Percentiles rank a stretch among this genome's conserved stretches.
phyloP scores from a whole-genome alignment of 2,797 vertebrate genomes.

The Syndactyla subalaris region DNA sequence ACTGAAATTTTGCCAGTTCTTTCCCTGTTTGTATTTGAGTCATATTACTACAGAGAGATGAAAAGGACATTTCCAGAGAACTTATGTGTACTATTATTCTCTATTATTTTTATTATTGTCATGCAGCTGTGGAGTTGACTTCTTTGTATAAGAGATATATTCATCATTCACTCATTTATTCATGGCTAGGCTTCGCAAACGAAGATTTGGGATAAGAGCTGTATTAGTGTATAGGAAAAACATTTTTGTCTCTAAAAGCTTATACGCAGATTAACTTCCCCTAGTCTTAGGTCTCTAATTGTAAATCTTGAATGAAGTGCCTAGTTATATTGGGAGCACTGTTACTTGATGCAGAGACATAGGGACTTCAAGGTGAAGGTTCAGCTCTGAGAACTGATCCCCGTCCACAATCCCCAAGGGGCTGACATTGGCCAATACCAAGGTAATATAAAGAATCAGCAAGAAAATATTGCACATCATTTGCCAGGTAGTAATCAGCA shows the following conservation, averaged over 20 bases:
- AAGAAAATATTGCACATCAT: background rate
- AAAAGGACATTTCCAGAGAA: background rate
- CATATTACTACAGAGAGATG: background rate
- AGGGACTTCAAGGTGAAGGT: background rate
- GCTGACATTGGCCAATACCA: no score
- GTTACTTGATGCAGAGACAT: background rate
- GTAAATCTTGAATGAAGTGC: background rate
- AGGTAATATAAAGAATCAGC: background rate
- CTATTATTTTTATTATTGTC: background rate
- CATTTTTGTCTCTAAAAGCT: background rate
- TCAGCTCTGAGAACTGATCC: background rate
- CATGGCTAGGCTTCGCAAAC: no score
- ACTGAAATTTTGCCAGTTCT: background rate
- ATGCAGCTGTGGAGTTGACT: background rate
- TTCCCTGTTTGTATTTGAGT: background rate
- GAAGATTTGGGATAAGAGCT: background rate
- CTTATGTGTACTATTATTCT: background rate
- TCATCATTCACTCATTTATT: no score
- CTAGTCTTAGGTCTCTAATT: background rate
- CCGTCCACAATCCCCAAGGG: no score
- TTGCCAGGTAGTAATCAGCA: background rate
- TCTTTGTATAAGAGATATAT: background rate
- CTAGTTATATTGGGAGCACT: background rate
- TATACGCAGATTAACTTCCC: background rate
- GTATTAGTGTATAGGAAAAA: background rate